A percentile compares a stretch with the other conserved stretches of the same genome.
Evolutionary conservation across 92 coral and sea anemone genomes (phyloP).

Genomic region (Diadumene lineata): DNA sequence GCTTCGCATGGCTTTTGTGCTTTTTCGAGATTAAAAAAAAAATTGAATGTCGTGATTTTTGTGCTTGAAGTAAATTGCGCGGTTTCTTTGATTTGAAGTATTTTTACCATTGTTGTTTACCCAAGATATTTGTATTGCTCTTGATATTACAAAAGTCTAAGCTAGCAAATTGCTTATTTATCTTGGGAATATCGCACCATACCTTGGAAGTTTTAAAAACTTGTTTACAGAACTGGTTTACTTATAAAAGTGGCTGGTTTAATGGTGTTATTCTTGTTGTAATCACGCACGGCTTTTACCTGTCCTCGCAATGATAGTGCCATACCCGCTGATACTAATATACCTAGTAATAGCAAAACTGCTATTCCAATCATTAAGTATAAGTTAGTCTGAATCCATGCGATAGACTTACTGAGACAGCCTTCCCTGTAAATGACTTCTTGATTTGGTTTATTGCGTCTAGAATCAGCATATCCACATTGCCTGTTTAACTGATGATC

Average conservation of each 20-base stretch:
- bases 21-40: no score
- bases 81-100: no score
- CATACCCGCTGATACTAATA: slow-evolving; percentile 47
- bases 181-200: no score
- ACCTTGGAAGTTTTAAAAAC: not conserved
- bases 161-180: no score
- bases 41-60: no score
- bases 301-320: slow-evolving; percentile 48
- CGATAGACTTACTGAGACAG: slow-evolving; percentile 62
- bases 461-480: slow-evolving; percentile 69
- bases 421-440: slow-evolving; percentile 60
- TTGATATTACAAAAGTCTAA: no score
- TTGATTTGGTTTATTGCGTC: slow-evolving; percentile 1
- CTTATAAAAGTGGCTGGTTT: not conserved
- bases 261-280: slow-evolving; percentile 28
- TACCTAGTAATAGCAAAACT: slow-evolving; percentile 40
- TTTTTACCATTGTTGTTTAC: no score
- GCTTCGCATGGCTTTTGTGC: no score
- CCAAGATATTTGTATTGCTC: no score
- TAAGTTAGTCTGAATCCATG: slow-evolving; percentile 56
- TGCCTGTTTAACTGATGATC: slow-evolving; percentile 66
- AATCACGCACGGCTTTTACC: slow-evolving; percentile 36
- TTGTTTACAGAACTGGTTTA: not conserved
- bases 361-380: slow-evolving; percentile 46
- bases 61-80: no score